phyloP scores from a whole-genome alignment of 2,888 invertebrate species.

The Rhagium mordax region DNA sequence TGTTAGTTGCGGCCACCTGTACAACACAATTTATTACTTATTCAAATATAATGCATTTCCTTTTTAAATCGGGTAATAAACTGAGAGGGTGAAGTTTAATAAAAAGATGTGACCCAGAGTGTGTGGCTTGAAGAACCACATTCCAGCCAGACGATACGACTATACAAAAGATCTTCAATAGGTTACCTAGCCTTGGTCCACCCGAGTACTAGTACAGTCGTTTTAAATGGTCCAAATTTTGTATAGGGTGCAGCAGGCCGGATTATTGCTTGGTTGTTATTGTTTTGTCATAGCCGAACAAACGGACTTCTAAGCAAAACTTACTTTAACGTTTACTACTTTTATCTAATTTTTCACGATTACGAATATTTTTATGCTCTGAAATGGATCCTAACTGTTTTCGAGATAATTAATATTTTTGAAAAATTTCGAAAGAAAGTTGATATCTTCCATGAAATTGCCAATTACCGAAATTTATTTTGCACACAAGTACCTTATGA shows the following conservation, averaged over 20 bases:
- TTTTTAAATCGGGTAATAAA: not conserved
- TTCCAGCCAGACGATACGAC: slow-evolving; percentile 13
- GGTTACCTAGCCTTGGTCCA: not conserved
- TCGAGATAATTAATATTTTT: too few species aligned
- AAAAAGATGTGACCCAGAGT: slow-evolving; percentile 7
- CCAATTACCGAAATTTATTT: too few species aligned
- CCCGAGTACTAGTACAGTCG: not conserved
- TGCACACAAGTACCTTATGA: too few species aligned
- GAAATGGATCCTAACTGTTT: too few species aligned
- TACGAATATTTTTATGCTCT: too few species aligned
- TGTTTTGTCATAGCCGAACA: not conserved
- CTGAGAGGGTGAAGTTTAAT: slow-evolving; percentile 16
- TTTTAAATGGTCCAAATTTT: not conserved
- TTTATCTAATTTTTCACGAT: too few species aligned
- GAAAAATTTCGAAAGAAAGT: too few species aligned
- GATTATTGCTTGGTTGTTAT: not conserved
- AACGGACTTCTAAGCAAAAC: not conserved
- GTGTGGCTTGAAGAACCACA: slow-evolving; percentile 30
- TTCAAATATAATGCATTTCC: not conserved
- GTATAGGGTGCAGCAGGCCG: not conserved
- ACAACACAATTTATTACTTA: not conserved
- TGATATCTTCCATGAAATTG: too few species aligned
- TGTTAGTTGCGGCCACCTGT: too few species aligned
- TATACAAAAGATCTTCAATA: not conserved
- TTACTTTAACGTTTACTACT: too few species aligned